A percentile compares a stretch with the other conserved stretches of the same genome.
Evolutionary conservation across 2,797 vertebrate species (phyloP).

Genomic region (Chelonia mydas): DNA sequence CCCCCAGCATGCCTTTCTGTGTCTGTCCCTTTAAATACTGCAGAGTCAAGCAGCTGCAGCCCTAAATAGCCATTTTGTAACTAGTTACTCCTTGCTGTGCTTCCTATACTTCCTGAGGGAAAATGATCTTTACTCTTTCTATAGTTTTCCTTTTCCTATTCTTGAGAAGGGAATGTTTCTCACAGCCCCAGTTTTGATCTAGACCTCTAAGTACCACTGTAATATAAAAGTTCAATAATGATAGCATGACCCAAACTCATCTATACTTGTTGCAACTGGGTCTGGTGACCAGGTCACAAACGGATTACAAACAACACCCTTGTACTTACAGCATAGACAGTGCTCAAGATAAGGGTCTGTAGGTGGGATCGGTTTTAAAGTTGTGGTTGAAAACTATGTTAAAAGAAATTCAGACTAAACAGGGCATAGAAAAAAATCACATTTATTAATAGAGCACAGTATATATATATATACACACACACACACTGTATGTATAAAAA

Average conservation of each 20-base stretch:
- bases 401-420: neutral
- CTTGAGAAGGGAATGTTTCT: neutral
- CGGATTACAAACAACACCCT: neutral
- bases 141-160: neutral
- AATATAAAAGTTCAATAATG: neutral
- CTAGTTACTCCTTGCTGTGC: neutral
- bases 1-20: neutral
- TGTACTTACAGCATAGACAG: neutral
- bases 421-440: constrained; percentile 23
- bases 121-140: neutral
- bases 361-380: neutral
- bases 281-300: neutral
- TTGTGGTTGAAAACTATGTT: neutral
- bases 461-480: neutral
- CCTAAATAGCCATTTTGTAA: neutral
- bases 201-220: neutral
- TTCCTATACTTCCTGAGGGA: neutral
- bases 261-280: neutral
- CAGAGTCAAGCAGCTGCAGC: neutral
- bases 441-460: constrained; percentile 54
- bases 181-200: neutral
- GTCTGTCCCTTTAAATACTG: neutral
- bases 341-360: neutral
- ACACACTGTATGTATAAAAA: neutral
- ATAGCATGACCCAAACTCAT: neutral